These are phyloP conservation scores for Rhyzopertha dominica DNA, from an alignment of 1,140 invertebrate genomes.

Conservation along the genomic window DNA sequence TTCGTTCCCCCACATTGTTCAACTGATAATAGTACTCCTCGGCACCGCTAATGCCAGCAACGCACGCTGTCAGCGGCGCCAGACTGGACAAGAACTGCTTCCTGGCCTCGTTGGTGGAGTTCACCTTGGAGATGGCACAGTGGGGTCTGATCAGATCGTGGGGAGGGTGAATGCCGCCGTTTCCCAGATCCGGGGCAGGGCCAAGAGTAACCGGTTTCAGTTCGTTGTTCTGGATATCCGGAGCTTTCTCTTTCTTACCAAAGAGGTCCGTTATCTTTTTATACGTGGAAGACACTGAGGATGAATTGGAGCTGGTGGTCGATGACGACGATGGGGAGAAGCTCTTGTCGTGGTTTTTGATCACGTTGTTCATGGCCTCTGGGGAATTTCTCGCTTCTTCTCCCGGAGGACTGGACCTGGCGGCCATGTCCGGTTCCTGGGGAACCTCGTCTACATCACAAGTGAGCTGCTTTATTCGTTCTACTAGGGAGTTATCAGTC, in stretches of 20 bases:
- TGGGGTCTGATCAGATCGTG: slow-evolving; percentile 18
- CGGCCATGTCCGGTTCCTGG: slow-evolving; percentile 30
- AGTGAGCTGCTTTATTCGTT: slow-evolving; percentile 73
- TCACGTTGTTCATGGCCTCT: slow-evolving; percentile 32
- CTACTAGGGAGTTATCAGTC: slow-evolving; percentile 64
- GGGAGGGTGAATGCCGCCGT: slow-evolving; percentile 44
- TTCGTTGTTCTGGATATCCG: slow-evolving; percentile 34
- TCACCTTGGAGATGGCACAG: slow-evolving; percentile 24
- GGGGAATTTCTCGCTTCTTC: slow-evolving; percentile 49
- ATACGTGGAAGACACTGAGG: slow-evolving; percentile 57
- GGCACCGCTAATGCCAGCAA: slow-evolving; percentile 58
- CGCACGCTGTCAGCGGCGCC: slow-evolving; percentile 68
- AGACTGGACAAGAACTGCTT: slow-evolving; percentile 71
- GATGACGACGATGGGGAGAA: slow-evolving; percentile 54
- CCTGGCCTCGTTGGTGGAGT: slow-evolving; percentile 49
- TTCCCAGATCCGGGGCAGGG: slow-evolving; percentile 53
- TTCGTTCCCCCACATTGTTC: slow-evolving; percentile 47
- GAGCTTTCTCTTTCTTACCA: slow-evolving; percentile 49
- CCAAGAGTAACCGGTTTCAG: slow-evolving; percentile 17
- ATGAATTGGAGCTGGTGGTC: slow-evolving; percentile 49
- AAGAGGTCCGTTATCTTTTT: slow-evolving; percentile 65
- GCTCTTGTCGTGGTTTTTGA: slow-evolving; percentile 44
- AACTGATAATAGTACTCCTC: slow-evolving; percentile 61
- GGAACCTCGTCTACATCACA: slow-evolving; percentile 71
- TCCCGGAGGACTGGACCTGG: slow-evolving; percentile 51